Evolutionary conservation across 2,113 vertebrate species (phyloP), one percentile per base, ranked within the genome.

Genomic region (Lophius piscatorius): DNA sequence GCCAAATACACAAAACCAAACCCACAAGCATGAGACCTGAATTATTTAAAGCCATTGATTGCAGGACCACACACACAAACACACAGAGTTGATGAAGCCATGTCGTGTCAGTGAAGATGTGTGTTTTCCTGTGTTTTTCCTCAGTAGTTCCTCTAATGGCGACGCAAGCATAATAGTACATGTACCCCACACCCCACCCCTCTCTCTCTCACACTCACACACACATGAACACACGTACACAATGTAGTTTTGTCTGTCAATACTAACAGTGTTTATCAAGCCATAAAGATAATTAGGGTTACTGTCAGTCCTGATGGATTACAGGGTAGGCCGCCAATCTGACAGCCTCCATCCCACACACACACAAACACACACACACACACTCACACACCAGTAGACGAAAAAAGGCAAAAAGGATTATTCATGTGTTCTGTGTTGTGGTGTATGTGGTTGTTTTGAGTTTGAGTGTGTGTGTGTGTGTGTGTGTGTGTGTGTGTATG

Each of bases 41-140:
- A 86, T 86, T 75, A 86, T 87, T 81, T 75, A 84, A 75, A 79
- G 39, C 61, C 73, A 83, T 84, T 81, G 82, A 83, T 81, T 76
- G 71, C 42, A 54, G 56, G 68, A 67, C 74, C 71, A 66, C 67
- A 78, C 69, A 63, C 52, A 42, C 54, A 44, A 4, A 51, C 74
- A 42, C 60, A 55, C 49, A 46, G 10, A 35, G 52, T 38, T 34
- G 45, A 47, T 61, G 48, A 59, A 56, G 57, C 33, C 5, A 35
- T 78, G 52, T 51, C 44, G 33, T 76, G 74, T 74, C 61, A 66
- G 62, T 35, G 40, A 54, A 61, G 35, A 67, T 47, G 48, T 66
- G 52, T 63, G 74, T 71, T 80, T 73, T 65, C 55, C 38, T 76
- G 29, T 57, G 20, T 59, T 71, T 59, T 6, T 70, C 42, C 24